A percentile compares a stretch with the other conserved stretches of the same genome.
Evolutionary conservation across 1,140 invertebrate species (phyloP).

Genomic region (Gryon sp.): DNA sequence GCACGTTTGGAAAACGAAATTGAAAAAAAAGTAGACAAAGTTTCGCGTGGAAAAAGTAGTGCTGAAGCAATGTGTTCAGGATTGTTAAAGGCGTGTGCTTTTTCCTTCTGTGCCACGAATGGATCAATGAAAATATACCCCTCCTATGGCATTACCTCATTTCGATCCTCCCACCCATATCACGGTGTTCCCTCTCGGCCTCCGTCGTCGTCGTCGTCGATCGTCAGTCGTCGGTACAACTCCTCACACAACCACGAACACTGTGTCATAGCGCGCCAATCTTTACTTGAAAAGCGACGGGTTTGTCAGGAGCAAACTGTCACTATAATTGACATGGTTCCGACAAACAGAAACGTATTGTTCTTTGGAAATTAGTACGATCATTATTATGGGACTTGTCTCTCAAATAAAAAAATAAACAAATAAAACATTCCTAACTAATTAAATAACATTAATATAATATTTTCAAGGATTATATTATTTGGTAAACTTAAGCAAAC

Average conservation of each 20-base stretch:
- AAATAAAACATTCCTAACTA: too few relatives aligned
- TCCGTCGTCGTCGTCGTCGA: too few relatives aligned
- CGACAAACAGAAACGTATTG: constrained; percentile 31
- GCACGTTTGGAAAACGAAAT: not conserved
- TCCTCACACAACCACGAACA: constrained; percentile 62
- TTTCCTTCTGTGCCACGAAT: constrained; percentile 68
- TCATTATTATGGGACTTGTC: not conserved
- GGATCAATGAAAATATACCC: constrained; percentile 79
- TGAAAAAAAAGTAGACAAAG: constrained; percentile 17
- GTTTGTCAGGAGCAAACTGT: constrained; percentile 46
- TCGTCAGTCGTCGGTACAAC: too few relatives aligned
- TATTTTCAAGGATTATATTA: too few relatives aligned
- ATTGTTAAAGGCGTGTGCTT: constrained; percentile 66
- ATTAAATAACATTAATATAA: too few relatives aligned
- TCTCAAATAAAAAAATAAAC: not conserved
- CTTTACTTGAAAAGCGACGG: constrained; percentile 73
- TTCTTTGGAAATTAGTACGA: constrained; percentile 20
- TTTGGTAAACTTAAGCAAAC: too few relatives aligned
- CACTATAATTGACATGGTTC: constrained; percentile 54
- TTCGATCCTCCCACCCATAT: constrained; percentile 62
- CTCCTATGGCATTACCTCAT: constrained; percentile 62
- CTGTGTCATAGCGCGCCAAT: constrained; percentile 73
- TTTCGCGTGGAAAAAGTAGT: constrained; percentile 26
- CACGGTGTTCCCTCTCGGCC: constrained; percentile 51
- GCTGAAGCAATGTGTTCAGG: constrained; percentile 55